A percentile compares a stretch with the other conserved stretches of the same genome.
phyloP scores from a whole-genome alignment of 2,888 invertebrate genomes.

The Halictus ligatus region DNA sequence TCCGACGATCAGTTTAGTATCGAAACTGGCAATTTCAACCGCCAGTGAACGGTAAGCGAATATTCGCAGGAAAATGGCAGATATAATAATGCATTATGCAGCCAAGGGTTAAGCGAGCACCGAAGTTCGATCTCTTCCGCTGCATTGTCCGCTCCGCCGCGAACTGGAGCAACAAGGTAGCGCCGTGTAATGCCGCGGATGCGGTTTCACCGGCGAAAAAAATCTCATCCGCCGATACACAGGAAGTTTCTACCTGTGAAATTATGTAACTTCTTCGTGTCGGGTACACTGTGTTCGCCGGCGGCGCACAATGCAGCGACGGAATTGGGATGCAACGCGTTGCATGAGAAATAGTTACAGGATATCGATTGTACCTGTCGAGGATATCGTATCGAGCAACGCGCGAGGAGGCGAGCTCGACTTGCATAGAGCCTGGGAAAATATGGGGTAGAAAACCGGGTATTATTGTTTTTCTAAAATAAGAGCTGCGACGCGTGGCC shows the following conservation, averaged over 20 bases:
- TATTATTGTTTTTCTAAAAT: not conserved
- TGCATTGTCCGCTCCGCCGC: not conserved
- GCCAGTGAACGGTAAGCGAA: no score
- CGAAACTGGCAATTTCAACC: no score
- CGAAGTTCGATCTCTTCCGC: not conserved
- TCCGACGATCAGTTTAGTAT: no score
- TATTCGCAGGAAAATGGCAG: no score
- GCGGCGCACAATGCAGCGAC: slow-evolving; percentile 3
- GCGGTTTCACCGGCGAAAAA: not conserved
- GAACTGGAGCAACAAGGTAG: not conserved
- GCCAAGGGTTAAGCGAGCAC: not conserved
- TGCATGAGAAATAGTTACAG: slow-evolving; percentile 12
- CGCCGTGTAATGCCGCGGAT: not conserved
- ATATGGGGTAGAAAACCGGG: not conserved
- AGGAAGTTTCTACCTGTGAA: slow-evolving; percentile 12
- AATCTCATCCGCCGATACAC: not conserved
- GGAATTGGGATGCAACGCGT: slow-evolving; percentile 2
- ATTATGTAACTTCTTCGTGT: not conserved
- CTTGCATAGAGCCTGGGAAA: not conserved
- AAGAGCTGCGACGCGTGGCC: not conserved
- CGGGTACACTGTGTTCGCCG: not conserved
- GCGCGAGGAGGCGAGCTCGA: not conserved
- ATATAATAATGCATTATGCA: not conserved
- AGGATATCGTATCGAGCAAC: not conserved
- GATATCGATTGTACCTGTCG: slow-evolving; percentile 1